These are phyloP conservation scores for Atopsyche davidsoni DNA, from an alignment of 1,140 invertebrate species.

Conservation along the genomic window DNA sequence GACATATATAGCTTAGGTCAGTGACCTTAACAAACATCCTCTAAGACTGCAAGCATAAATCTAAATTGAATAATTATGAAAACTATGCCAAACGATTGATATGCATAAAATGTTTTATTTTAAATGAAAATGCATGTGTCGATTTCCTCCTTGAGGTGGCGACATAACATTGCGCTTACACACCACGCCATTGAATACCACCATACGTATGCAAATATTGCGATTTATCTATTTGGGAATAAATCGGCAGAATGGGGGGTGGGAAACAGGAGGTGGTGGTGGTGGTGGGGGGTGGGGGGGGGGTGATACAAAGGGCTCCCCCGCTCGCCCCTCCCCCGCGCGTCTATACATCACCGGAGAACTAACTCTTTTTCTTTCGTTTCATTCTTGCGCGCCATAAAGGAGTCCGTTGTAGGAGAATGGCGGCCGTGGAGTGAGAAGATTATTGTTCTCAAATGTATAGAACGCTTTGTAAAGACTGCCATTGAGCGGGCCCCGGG, in stretches of 20 bases:
- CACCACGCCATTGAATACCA: too few relatives aligned
- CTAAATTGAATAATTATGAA: too few relatives aligned
- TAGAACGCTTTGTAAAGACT: constrained; percentile 33
- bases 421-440: constrained; percentile 29
- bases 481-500: constrained; percentile 27
- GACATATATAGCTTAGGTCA: too few relatives aligned
- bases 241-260: constrained; percentile 22
- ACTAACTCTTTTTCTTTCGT: constrained; percentile 33
- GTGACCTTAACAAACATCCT: too few relatives aligned
- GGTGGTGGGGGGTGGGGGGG: constrained; percentile 11
- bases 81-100: too few relatives aligned
- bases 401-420: constrained; percentile 31
- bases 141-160: too few relatives aligned
- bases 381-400: constrained; percentile 32
- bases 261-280: constrained; percentile 2
- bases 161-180: too few relatives aligned
- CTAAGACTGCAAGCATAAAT: too few relatives aligned
- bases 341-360: constrained; percentile 31
- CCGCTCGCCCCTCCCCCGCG: constrained; percentile 17
- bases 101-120: too few relatives aligned
- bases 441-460: constrained; percentile 33
- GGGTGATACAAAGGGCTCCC: constrained; percentile 24
- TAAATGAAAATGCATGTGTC: too few relatives aligned
- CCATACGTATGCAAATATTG: constrained; percentile 32
- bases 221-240: constrained; percentile 31